phyloP scores from a whole-genome alignment of 2,113 vertebrate species.

The Phylloscopus whistleri region DNA sequence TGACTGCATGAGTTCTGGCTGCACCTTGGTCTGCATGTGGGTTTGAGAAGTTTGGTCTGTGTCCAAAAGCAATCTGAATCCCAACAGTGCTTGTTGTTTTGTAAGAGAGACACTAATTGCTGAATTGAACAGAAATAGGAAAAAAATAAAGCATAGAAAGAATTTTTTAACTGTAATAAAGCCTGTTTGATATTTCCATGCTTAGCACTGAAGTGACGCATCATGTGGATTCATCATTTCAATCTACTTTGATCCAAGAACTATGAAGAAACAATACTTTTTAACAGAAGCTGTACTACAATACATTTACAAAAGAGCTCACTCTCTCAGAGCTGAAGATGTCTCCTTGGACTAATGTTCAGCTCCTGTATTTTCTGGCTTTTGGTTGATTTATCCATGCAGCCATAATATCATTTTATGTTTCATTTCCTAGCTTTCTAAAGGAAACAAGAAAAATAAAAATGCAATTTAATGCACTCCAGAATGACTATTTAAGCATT shows the following conservation, averaged over 20 bases:
- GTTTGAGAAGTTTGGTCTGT: neutral
- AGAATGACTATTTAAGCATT: slow-evolving; percentile 38
- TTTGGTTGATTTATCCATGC: slow-evolving; percentile 22
- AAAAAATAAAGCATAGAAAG: neutral
- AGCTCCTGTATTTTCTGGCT: neutral
- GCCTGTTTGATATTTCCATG: neutral
- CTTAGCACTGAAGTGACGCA: neutral
- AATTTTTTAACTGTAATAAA: neutral
- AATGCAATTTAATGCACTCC: slow-evolving; percentile 13
- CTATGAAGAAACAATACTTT: neutral
- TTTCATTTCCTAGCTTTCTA: slow-evolving; percentile 46
- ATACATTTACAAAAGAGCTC: neutral
- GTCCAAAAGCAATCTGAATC: neutral
- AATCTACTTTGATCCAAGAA: neutral
- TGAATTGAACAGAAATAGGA: neutral
- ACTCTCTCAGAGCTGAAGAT: neutral
- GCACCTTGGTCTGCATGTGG: neutral
- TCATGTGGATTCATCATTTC: neutral
- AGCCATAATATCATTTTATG: slow-evolving; percentile 12
- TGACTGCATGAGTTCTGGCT: neutral
- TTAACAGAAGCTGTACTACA: neutral
- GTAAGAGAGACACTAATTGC: neutral
- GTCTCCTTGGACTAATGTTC: slow-evolving; percentile 30
- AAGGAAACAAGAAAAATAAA: slow-evolving; percentile 28
- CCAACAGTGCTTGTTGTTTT: neutral